These are phyloP conservation scores for Orientallactaga sibirica DNA, from an alignment of 2,797 vertebrate genomes.

Conservation along the genomic window DNA sequence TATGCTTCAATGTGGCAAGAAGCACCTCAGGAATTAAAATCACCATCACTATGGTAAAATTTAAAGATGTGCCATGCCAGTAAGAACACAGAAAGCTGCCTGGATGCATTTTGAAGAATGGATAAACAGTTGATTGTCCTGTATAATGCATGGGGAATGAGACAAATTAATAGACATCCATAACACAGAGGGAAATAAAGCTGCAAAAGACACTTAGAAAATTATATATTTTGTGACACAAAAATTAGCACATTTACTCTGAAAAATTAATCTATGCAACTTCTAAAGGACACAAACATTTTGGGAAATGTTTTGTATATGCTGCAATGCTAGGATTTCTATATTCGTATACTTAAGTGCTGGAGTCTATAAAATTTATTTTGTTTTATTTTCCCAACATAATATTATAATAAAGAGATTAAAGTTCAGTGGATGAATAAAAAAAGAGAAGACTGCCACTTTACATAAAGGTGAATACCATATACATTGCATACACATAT, in stretches of 20 bases:
- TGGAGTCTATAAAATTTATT: background rate
- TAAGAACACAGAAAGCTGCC: background rate
- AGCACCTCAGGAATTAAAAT: background rate
- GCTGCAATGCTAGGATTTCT: background rate
- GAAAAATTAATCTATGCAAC: background rate
- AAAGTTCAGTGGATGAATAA: background rate
- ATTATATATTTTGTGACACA: background rate
- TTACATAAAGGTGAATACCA: background rate
- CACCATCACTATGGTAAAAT: background rate
- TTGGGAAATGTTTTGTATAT: slow-evolving; percentile 44
- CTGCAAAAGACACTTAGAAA: background rate
- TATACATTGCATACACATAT: background rate
- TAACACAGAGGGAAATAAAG: background rate
- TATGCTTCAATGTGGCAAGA: slow-evolving; percentile 16
- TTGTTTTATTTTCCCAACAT: background rate
- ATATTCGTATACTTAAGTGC: background rate
- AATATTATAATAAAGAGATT: slow-evolving; percentile 13
- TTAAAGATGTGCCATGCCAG: slow-evolving; percentile 7
- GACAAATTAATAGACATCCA: slow-evolving; percentile 9
- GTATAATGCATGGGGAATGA: background rate
- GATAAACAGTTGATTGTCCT: background rate
- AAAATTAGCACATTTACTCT: slow-evolving; percentile 1
- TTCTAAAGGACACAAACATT: slow-evolving; percentile 12
- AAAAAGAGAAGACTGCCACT: background rate
- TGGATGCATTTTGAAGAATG: background rate